Conservation (phyloP, 2,888 invertebrate genomes). For the Leptura quadrifasciata region DNA sequence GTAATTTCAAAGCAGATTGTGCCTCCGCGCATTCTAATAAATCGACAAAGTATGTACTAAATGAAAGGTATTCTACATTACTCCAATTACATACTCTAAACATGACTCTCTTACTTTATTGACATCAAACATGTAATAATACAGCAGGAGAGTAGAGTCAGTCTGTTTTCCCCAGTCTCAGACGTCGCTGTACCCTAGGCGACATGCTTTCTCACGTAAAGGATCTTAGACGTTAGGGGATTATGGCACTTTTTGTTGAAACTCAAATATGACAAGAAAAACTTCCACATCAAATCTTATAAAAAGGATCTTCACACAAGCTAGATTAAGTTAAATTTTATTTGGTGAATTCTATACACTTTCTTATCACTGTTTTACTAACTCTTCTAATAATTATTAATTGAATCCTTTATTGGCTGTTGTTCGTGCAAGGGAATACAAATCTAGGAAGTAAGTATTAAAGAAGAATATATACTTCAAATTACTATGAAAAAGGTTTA, state of each 20-base stretch:
- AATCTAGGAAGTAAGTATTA: too few relatives aligned
- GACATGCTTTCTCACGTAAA: slow-evolving; percentile 28
- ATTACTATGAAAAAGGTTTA: too few relatives aligned
- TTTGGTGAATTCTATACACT: neutral
- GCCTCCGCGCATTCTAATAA: neutral
- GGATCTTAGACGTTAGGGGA: slow-evolving; percentile 22
- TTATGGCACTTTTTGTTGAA: slow-evolving; percentile 25
- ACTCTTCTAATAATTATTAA: neutral
- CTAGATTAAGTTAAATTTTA: slow-evolving; percentile 21
- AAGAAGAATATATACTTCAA: too few relatives aligned
- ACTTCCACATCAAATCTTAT: slow-evolving; percentile 9
- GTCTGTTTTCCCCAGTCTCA: slow-evolving; percentile 12
- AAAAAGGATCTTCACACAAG: slow-evolving; percentile 5
- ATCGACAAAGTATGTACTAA: neutral
- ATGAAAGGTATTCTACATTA: neutral
- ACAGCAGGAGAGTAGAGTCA: neutral
- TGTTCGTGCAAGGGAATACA: too few relatives aligned
- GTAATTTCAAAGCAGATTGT: neutral
- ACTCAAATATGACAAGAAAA: slow-evolving; percentile 35
- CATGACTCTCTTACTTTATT: neutral
- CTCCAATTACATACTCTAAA: slow-evolving; percentile 4
- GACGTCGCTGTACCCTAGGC: slow-evolving; percentile 8
- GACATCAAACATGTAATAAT: slow-evolving; percentile 10
- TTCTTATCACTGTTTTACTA: neutral
- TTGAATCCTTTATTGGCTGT: too few relatives aligned